A percentile compares a stretch with the other conserved stretches of the same genome.
phyloP scores from a whole-genome alignment of 1,140 invertebrate species.

The Dendrolimus kikuchii region DNA sequence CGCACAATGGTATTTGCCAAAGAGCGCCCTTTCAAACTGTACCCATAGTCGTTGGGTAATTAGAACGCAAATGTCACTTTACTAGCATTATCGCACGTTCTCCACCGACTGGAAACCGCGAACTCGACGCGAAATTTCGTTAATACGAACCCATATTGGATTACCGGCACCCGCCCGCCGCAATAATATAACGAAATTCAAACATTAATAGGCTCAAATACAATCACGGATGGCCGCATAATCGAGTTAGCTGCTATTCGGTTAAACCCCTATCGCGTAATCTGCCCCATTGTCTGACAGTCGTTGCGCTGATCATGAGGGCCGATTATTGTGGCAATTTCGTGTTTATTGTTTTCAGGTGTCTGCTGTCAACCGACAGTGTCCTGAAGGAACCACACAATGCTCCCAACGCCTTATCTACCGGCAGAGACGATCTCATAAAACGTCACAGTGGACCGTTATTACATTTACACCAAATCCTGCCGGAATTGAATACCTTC shows the following conservation, averaged over 20 bases:
- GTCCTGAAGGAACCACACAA: slow-evolving; percentile 45
- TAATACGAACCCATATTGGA: slow-evolving; percentile 59
- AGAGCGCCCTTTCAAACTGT: slow-evolving; percentile 1
- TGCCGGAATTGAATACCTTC: too few species aligned
- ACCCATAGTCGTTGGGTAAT: slow-evolving; percentile 13
- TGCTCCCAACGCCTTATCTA: slow-evolving; percentile 29
- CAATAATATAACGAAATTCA: slow-evolving; percentile 69
- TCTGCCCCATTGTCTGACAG: slow-evolving; percentile 63
- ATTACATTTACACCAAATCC: too few species aligned
- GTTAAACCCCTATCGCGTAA: slow-evolving; percentile 64
- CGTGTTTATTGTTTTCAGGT: slow-evolving; percentile 67
- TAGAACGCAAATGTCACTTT: slow-evolving; percentile 19
- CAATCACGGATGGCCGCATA: slow-evolving; percentile 68
- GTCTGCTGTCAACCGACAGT: slow-evolving; percentile 37
- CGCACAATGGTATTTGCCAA: not conserved
- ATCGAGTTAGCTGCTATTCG: slow-evolving; percentile 67
- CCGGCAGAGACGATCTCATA: slow-evolving; percentile 23
- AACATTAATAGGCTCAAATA: slow-evolving; percentile 68
- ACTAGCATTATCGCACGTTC: slow-evolving; percentile 23
- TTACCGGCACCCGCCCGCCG: slow-evolving; percentile 49
- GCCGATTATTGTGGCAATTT: slow-evolving; percentile 68
- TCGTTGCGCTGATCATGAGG: slow-evolving; percentile 58
- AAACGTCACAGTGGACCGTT: slow-evolving; percentile 29
- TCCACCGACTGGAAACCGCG: slow-evolving; percentile 26
- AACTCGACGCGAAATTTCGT: slow-evolving; percentile 38